Conservation (phyloP, 2,113 vertebrate genomes). For the Pseudopodoces humilis region DNA sequence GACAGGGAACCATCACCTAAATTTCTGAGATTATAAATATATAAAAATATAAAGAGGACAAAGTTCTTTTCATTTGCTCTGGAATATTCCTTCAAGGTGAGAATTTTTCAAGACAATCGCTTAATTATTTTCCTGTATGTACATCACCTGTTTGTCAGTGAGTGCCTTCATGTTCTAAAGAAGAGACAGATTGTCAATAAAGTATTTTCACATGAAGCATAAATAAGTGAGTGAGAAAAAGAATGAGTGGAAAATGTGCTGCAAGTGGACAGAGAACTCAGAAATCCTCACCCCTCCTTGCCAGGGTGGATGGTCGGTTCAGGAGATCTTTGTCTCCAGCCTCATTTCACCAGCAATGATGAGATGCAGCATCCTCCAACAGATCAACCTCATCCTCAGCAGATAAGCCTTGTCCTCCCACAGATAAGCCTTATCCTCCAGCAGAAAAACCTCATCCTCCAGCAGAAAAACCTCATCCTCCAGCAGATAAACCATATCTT, state of each 20-base stretch:
- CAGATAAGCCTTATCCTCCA: neutral
- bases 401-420: too few relatives aligned
- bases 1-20: neutral
- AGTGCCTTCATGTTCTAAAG: neutral
- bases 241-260: neutral
- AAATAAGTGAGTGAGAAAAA: neutral
- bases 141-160: neutral
- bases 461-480: too few relatives aligned
- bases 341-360: neutral
- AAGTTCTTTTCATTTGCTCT: neutral
- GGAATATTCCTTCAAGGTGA: neutral
- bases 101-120: neutral
- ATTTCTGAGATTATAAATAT: neutral
- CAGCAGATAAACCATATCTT: too few relatives aligned
- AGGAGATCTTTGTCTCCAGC: neutral
- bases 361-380: neutral
- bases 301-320: neutral
- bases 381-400: neutral
- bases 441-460: neutral
- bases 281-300: neutral
- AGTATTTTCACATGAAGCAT: neutral
- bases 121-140: neutral
- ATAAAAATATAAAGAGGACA: neutral
- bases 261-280: neutral
- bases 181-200: neutral